These are phyloP conservation scores for Riparia riparia DNA, from an alignment of 2,113 vertebrate species.

Conservation along the genomic window DNA sequence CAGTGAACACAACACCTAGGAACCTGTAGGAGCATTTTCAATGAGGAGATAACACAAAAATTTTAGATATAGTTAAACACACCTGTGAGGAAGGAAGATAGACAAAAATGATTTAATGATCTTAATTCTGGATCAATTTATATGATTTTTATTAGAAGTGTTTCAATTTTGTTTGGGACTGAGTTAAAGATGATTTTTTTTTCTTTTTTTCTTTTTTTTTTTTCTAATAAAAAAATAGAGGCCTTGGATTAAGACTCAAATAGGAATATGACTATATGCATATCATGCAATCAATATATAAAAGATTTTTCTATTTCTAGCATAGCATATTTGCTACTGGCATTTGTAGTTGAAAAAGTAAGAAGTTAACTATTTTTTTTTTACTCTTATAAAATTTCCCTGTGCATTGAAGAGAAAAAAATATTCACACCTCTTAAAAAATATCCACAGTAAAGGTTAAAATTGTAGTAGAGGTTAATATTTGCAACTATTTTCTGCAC, in stretches of 20 bases:
- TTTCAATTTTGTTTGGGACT: neutral
- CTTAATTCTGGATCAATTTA: neutral
- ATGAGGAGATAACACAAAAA: neutral
- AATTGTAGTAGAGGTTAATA: neutral
- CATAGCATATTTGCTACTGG: neutral
- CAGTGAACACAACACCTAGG: neutral
- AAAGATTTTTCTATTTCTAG: neutral
- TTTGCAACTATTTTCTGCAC: slow-evolving; percentile 20
- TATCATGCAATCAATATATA: neutral
- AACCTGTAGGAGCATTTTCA: neutral
- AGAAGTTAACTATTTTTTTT: neutral
- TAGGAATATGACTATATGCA: neutral
- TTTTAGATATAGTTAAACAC: neutral
- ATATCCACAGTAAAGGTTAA: neutral
- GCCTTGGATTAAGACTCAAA: neutral
- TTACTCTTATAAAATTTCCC: neutral
- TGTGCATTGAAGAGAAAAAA: neutral
- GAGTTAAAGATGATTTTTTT: neutral
- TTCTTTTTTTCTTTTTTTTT: neutral
- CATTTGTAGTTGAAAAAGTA: neutral
- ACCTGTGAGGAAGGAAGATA: neutral
- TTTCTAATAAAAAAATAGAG: neutral
- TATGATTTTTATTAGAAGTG: neutral
- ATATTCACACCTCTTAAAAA: neutral
- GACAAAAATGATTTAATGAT: neutral